Evolutionary conservation across 2,888 invertebrate species (phyloP).

Genomic region (Euproctis similis): DNA sequence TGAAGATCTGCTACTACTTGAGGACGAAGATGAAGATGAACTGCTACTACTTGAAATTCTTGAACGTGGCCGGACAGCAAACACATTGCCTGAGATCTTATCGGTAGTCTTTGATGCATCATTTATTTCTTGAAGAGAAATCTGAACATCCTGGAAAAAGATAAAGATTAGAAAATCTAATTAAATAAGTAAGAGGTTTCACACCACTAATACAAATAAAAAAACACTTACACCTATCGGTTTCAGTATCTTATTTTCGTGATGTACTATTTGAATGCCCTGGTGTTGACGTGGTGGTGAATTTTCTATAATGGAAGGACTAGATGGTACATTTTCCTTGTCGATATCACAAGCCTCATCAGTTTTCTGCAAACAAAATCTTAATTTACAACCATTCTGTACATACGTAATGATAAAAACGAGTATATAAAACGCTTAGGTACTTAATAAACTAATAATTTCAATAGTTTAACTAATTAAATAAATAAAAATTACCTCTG

Average conservation of each 20-base stretch:
- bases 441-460: no score
- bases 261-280: conserved; percentile 1
- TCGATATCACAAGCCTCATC: neutral
- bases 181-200: no score
- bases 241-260: conserved; percentile 4
- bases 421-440: no score
- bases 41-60: conserved; percentile 4
- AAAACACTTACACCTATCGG: conserved; percentile 6
- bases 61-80: conserved; percentile 5
- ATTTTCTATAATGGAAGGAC: conserved; percentile 1
- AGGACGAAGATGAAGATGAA: no score
- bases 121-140: conserved; percentile 7
- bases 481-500: no score
- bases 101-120: conserved; percentile 1
- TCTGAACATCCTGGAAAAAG: conserved; percentile 6
- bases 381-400: no score
- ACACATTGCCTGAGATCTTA: conserved; percentile 1
- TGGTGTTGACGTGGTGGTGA: neutral
- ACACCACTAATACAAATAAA: conserved; percentile 2
- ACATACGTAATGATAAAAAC: no score
- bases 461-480: no score
- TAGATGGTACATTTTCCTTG: neutral
- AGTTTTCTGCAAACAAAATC: neutral
- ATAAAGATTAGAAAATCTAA: conserved; percentile 4
- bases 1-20: no score